These are phyloP conservation scores for Lamellibrachia columna DNA, from an alignment of 2,888 invertebrate species.

Conservation along the genomic window DNA sequence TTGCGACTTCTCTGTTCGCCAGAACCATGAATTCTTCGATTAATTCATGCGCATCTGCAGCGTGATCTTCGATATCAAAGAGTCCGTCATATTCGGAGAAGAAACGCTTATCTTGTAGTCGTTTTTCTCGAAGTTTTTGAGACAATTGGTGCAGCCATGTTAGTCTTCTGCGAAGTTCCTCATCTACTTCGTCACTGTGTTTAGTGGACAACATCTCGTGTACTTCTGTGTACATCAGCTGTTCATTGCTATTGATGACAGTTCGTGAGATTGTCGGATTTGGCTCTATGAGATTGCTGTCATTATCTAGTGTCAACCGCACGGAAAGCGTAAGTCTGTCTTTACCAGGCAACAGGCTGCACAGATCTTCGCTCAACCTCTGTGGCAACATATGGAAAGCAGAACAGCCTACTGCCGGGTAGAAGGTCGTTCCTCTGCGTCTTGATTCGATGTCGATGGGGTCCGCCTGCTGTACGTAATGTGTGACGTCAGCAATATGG, in stretches of 20 bases:
- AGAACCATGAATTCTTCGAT: conserved; percentile 57
- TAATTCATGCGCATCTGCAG: conserved; percentile 46
- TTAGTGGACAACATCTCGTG: conserved; percentile 45
- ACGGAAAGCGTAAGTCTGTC: conserved; percentile 82
- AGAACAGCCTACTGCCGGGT: conserved; percentile 63
- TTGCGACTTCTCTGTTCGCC: conserved; percentile 52
- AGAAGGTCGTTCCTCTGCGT: conserved; percentile 76
- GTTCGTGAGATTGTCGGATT: conserved; percentile 18
- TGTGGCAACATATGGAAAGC: conserved; percentile 92
- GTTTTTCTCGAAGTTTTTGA: conserved; percentile 48
- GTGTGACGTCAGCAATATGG: conserved; percentile 93
- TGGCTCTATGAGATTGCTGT: conserved; percentile 69
- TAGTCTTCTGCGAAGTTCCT: neutral
- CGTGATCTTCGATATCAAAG: conserved; percentile 9
- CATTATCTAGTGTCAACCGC: conserved; percentile 83
- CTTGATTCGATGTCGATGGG: conserved; percentile 75
- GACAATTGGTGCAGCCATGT: conserved; percentile 43
- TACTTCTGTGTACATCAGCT: conserved; percentile 46
- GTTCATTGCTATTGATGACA: conserved; percentile 51
- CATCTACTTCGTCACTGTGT: neutral
- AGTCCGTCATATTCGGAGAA: conserved; percentile 42
- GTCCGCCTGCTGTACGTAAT: conserved; percentile 79
- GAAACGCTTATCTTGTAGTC: conserved; percentile 55
- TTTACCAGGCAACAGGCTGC: conserved; percentile 66
- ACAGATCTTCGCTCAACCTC: conserved; percentile 76